Evolutionary conservation across 2,797 vertebrate genomes (phyloP), one percentile per base, ranked within the genome.

Genomic region (Falco berigora): DNA sequence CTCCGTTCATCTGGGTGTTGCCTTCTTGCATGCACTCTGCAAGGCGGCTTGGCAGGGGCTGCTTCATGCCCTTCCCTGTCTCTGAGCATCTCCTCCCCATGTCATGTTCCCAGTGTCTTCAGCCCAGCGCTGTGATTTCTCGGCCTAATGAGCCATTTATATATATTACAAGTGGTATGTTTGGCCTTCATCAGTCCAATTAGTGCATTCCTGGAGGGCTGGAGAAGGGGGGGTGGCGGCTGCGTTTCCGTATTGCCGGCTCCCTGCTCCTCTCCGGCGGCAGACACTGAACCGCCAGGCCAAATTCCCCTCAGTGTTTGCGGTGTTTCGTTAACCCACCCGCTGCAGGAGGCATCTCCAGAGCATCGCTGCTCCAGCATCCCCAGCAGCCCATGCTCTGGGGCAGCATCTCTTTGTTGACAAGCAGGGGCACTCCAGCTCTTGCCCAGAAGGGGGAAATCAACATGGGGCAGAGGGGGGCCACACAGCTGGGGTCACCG

Each of bases 141-240:
- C 94, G 80, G 94, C 90, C 81, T 97, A 97, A 97, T 96, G 97
- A 97, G 94, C 92, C 88, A 78, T 94, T 96, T 95, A 95, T 97
- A 97, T 97, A 97, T 96, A 92, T 96, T 97, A 93, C 92, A 73
- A 97, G 94, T 52, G 83, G 90, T 89, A 88, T 92, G 94, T 92
- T 97, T 95, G 93, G 89, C 94, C 93, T 92, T 92, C 94, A 67
- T 94, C 94, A 88, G 87, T 86, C 97, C 97, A 97, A 97, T 97
- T 97, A 97, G 96, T 75, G 94, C 97, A 97, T 97, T 97, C 97
- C 96, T 96, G 96, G 46, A 82, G 74, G 80, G 92, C 88, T 50
- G 83, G 27, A 36, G 30, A 0, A 10, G 23, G 56, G 84, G 36
- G 74, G 91, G 22, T 42, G 94, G 92, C 22, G 94, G 71, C 93